Conservation (phyloP, 2,113 vertebrate species). For the Chionodraco myersi region DNA sequence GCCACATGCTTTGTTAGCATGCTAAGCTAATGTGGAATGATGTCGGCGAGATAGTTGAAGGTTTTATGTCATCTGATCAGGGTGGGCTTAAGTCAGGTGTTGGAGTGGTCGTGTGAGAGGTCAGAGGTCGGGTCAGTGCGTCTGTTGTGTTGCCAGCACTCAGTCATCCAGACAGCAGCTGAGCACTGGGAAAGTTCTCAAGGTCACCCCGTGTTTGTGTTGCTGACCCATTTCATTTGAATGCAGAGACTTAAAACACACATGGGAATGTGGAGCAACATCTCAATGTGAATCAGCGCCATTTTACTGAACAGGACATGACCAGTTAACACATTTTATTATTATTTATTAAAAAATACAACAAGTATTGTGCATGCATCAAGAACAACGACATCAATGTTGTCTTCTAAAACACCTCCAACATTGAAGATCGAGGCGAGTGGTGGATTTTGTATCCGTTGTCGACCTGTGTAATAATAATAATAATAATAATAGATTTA, state of each 20-base stretch:
- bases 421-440: no score
- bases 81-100: background rate
- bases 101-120: slow-evolving; percentile 20
- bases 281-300: background rate
- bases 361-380: background rate
- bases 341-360: background rate
- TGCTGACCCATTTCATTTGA: background rate
- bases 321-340: background rate
- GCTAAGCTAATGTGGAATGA: slow-evolving; percentile 7
- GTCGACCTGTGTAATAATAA: no score
- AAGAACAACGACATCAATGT: background rate
- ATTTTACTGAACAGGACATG: background rate
- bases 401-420: accelerated
- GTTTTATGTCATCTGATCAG: slow-evolving; percentile 11
- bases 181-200: slow-evolving; percentile 21
- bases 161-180: slow-evolving; percentile 67
- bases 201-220: slow-evolving; percentile 20
- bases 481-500: no score
- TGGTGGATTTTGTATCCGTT: no score
- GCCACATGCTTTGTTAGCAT: background rate
- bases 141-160: slow-evolving; percentile 35
- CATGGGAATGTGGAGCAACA: background rate
- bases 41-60: background rate
- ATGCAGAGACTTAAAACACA: background rate
- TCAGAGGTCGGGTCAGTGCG: slow-evolving; percentile 52